A percentile compares a stretch with the other conserved stretches of the same genome.
These are phyloP conservation scores for Thaleichthys pacificus DNA, from an alignment of 2,797 vertebrate species.

Conservation along the genomic window DNA sequence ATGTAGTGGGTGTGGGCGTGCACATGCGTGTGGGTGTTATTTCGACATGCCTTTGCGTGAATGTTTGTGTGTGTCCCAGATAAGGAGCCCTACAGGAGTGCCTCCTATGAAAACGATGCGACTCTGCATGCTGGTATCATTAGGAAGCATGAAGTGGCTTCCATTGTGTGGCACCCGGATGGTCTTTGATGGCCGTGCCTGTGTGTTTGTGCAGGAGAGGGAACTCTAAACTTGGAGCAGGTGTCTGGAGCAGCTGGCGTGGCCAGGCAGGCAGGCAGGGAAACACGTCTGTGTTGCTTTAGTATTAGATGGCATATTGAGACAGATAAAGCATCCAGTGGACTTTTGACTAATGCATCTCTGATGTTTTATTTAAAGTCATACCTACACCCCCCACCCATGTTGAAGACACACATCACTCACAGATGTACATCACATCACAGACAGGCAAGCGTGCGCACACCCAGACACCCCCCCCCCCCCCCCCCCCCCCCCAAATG, in stretches of 20 bases:
- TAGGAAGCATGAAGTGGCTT: slow-evolving; percentile 67
- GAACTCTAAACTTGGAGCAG: slow-evolving; percentile 70
- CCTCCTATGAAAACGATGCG: slow-evolving; percentile 53
- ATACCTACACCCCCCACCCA: slow-evolving; percentile 48
- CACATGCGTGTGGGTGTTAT: slow-evolving; percentile 16
- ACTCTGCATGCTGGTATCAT: slow-evolving; percentile 68
- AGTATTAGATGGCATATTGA: slow-evolving; percentile 61
- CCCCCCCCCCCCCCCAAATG: too few relatives aligned
- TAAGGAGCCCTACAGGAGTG: slow-evolving; percentile 8
- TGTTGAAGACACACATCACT: background rate
- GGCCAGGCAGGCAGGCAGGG: slow-evolving; percentile 48
- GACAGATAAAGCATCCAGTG: slow-evolving; percentile 54
- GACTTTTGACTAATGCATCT: slow-evolving; percentile 66
- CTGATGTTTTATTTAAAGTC: slow-evolving; percentile 60
- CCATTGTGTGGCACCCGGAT: slow-evolving; percentile 65
- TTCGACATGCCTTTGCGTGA: slow-evolving; percentile 3
- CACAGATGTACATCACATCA: background rate
- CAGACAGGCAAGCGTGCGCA: slow-evolving; percentile 12
- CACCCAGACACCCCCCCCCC: slow-evolving; percentile 12
- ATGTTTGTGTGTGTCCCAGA: background rate
- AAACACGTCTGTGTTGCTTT: slow-evolving; percentile 69
- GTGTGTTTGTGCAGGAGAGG: slow-evolving; percentile 66
- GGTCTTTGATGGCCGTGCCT: slow-evolving; percentile 61
- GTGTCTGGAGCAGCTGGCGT: slow-evolving; percentile 75
- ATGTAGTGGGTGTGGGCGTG: slow-evolving; percentile 27